These are phyloP conservation scores for Brachypteracias leptosomus DNA, from an alignment of 2,113 vertebrate species.

Conservation along the genomic window DNA sequence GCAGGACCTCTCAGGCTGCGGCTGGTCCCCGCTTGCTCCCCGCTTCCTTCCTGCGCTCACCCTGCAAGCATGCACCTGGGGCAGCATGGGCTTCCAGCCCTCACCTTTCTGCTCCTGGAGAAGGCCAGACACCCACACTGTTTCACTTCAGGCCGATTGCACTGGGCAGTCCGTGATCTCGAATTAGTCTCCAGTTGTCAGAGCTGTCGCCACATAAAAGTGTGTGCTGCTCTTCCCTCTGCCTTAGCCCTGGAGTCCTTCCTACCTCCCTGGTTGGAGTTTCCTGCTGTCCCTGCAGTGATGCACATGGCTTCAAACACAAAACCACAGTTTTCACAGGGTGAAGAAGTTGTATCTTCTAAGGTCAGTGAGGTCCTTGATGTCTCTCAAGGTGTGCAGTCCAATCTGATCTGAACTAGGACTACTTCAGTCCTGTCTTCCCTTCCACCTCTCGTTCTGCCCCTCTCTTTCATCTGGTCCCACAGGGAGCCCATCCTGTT, in stretches of 20 bases:
- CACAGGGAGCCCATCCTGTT: neutral
- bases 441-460: neutral
- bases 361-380: neutral
- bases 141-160: neutral
- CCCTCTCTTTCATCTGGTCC: neutral
- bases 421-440: neutral
- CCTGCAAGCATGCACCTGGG: neutral
- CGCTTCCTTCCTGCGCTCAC: neutral
- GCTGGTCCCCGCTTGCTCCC: accelerated
- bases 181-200: neutral
- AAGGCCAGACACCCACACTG: neutral
- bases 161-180: neutral
- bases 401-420: neutral
- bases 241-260: neutral
- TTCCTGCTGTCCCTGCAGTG: neutral
- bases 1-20: neutral
- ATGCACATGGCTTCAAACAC: neutral
- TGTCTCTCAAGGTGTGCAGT: neutral
- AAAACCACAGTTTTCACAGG: neutral
- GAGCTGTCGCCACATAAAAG: neutral
- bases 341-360: neutral
- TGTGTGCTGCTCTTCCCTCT: neutral
- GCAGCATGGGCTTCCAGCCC: neutral
- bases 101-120: neutral
- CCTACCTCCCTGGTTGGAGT: neutral